Evolutionary conservation across 2,888 invertebrate genomes (phyloP).

Genomic region (Idaea dimidiata): DNA sequence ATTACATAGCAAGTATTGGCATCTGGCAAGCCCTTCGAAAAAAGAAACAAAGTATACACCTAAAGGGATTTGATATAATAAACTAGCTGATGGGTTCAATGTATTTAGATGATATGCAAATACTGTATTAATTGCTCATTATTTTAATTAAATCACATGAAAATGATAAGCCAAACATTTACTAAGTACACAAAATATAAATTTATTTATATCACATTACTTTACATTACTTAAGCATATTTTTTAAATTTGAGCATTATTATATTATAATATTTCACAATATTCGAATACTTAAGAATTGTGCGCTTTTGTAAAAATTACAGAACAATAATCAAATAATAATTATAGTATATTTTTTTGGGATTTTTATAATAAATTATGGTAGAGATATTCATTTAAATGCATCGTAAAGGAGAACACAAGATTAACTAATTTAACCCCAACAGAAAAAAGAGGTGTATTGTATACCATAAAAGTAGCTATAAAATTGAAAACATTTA

Average conservation of each 20-base stretch:
- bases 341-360: not conserved
- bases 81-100: not conserved
- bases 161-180: not conserved
- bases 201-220: constrained; percentile 8
- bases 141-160: not conserved
- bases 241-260: constrained; percentile 16
- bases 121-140: not conserved
- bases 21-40: not conserved
- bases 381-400: not conserved
- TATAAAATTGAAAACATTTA: not conserved
- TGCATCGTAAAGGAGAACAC: not conserved
- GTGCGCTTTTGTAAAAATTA: constrained; percentile 14
- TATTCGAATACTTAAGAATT: constrained; percentile 12
- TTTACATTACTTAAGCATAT: constrained; percentile 10
- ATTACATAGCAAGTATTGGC: not conserved
- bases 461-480: not conserved
- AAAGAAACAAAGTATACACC: not conserved
- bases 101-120: not conserved
- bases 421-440: not conserved
- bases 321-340: not conserved
- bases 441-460: too few relatives aligned
- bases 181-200: constrained; percentile 10
- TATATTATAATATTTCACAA: not conserved
- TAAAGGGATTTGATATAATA: not conserved
- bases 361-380: not conserved